These are phyloP conservation scores for Ips nitidus DNA, from an alignment of 1,140 invertebrate species.

Conservation along the genomic window DNA sequence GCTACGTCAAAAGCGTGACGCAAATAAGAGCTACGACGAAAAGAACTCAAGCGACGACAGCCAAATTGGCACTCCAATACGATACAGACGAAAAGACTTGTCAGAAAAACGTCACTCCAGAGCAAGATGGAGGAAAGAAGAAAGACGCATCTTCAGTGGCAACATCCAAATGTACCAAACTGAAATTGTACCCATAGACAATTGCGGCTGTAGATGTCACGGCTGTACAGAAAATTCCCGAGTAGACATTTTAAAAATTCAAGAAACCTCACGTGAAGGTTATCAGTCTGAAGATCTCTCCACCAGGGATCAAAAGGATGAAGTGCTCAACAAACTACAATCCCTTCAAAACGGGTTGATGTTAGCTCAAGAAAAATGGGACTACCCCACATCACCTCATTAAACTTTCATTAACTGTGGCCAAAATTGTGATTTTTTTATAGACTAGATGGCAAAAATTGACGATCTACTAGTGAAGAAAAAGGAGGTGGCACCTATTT, in stretches of 20 bases:
- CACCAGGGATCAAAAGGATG: not conserved
- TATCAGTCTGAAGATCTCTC: not conserved
- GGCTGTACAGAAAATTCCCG: conserved; percentile 31
- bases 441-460: conserved; percentile 61
- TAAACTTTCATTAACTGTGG: not conserved
- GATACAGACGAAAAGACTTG: conserved; percentile 45
- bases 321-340: conserved; percentile 40
- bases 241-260: conserved; percentile 48
- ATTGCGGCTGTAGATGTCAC: conserved; percentile 44
- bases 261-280: conserved; percentile 22
- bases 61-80: conserved; percentile 55
- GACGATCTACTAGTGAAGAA: conserved; percentile 84
- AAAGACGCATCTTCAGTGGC: conserved; percentile 39
- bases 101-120: conserved; percentile 42
- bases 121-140: conserved; percentile 47
- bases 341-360: conserved; percentile 44
- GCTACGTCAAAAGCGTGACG: conserved; percentile 56
- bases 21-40: conserved; percentile 48
- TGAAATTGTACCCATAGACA: conserved; percentile 49
- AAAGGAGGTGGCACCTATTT: conserved; percentile 77
- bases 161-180: conserved; percentile 49
- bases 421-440: conserved; percentile 13
- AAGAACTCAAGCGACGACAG: conserved; percentile 62
- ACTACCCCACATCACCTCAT: conserved; percentile 53
- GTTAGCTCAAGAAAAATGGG: conserved; percentile 47